Percentiles rank a stretch among this genome's conserved stretches.
phyloP scores from a whole-genome alignment of 2,797 vertebrate species.

The Xyrichtys novacula region DNA sequence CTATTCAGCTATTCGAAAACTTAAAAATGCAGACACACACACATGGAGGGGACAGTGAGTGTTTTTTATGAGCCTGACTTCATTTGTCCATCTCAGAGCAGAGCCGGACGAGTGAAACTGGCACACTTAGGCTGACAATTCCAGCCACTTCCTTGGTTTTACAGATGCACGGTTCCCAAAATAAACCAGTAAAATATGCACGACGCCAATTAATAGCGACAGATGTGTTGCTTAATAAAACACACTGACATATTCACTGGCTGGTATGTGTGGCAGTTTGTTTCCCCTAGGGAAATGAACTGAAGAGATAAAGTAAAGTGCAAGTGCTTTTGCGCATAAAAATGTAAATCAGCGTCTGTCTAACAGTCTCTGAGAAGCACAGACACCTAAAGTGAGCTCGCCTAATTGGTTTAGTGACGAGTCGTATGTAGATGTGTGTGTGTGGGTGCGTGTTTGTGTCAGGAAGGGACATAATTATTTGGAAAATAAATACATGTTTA shows the following conservation, averaged over 20 bases:
- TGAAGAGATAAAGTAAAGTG: slow-evolving; percentile 22
- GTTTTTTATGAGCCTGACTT: not conserved
- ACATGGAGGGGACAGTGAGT: no score
- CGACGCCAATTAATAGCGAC: slow-evolving; percentile 75
- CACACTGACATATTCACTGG: slow-evolving; percentile 45
- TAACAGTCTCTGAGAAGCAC: slow-evolving; percentile 27
- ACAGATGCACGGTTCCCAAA: slow-evolving; percentile 42
- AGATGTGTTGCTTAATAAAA: slow-evolving; percentile 73
- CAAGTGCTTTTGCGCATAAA: slow-evolving; percentile 9
- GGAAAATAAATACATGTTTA: slow-evolving; percentile 20
- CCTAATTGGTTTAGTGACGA: slow-evolving; percentile 37
- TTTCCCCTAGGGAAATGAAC: slow-evolving; percentile 54
- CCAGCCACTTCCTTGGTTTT: slow-evolving; percentile 37
- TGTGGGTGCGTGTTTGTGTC: slow-evolving; percentile 4
- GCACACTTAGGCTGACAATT: slow-evolving; percentile 80
- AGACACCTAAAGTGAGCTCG: slow-evolving; percentile 19
- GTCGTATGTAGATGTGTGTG: not conserved
- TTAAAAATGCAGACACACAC: no score
- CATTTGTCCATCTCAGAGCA: slow-evolving; percentile 23
- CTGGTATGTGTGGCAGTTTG: slow-evolving; percentile 63
- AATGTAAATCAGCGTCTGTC: slow-evolving; percentile 42
- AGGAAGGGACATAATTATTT: slow-evolving; percentile 17
- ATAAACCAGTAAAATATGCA: slow-evolving; percentile 75
- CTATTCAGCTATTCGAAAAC: no score
- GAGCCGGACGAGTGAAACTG: slow-evolving; percentile 28